These are phyloP conservation scores for Drosophila mulleri DNA, from an alignment of 2,888 invertebrate genomes.

Conservation along the genomic window DNA sequence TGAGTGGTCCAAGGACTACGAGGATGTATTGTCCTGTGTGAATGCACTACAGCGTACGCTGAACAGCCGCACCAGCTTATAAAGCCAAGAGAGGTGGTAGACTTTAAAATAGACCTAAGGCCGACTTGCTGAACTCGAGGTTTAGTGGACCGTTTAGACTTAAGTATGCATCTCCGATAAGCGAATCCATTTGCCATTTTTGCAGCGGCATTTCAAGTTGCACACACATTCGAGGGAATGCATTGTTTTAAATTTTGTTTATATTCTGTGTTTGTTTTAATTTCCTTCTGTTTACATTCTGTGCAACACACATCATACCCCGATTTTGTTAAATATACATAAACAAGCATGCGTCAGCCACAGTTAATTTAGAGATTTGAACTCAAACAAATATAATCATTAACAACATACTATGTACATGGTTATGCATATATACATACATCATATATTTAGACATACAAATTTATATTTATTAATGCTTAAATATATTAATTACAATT, in stretches of 20 bases:
- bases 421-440: constrained; percentile 25
- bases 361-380: constrained; percentile 47
- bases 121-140: constrained; percentile 71
- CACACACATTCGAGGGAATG: constrained; percentile 9
- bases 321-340: constrained; percentile 21
- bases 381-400: constrained; percentile 34
- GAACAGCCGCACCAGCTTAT: constrained; percentile 80
- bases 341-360: constrained; percentile 11
- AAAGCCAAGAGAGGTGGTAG: constrained; percentile 57
- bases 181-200: constrained; percentile 44
- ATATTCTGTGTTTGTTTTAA: constrained; percentile 58
- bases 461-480: constrained; percentile 76
- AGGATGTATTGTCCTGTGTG: constrained; percentile 82
- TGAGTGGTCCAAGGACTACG: constrained; percentile 83
- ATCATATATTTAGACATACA: constrained; percentile 46
- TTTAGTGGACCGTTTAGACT: constrained; percentile 68
- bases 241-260: constrained; percentile 55
- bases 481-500: constrained; percentile 59
- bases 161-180: constrained; percentile 44
- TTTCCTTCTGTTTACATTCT: constrained; percentile 27
- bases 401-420: constrained; percentile 37
- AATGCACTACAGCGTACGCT: constrained; percentile 81
- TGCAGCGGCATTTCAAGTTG: constrained; percentile 19
- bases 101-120: constrained; percentile 49
- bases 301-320: constrained; percentile 27